Base-by-base conservation (phyloP, 2,113 vertebrate species). In the Centropus unirufus region DNA sequence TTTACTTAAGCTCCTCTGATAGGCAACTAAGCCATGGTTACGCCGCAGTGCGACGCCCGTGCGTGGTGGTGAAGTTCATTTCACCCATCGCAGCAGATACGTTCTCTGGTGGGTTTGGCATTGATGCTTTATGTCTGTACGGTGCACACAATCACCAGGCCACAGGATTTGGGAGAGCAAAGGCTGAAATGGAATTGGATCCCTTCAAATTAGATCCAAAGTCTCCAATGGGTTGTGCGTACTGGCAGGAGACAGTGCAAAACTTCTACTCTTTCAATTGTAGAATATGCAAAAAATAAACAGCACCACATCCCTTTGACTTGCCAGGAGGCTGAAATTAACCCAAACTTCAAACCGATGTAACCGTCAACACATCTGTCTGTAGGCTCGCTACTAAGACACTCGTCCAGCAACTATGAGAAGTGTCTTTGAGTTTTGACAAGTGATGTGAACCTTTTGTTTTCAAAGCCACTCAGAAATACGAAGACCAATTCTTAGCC, bases 1-100 rank as follows among this genome's bases (percentile, higher is more conserved):
- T 89, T 93, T 85, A 30, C 81, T 93, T 80, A 22, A 83, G 70
- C 74, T 93, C n/a, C 94, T 70, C 1, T 64, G 89, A 87, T 12
- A 83, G 91, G 61, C 61, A 94, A 26, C 72, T n/a, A 75, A 51
- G 26, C 57, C 85, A 80, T 49, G 5, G n/a, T 67, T 86, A 46
- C 62, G 91, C 79, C 79, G n/a, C n/a, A 36, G 57, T 59, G 73
- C 67, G 83, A 29, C 36, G 63, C 34, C 61, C 6, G 80, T 16
- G 70, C 80, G 47, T 17, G 57, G 5, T 57, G 46, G 39, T 68
- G 52, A 57, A 88, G 83, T 70, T 84, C 7, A 36, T 58, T 79
- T 44, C 78, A 42, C 59, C 68, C 68, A 2, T 52, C 52, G 72
- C 64, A 72, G 7, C 2, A 6, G 64, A 9, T 66, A 14, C 19